Base-by-base conservation (phyloP, 2,888 invertebrate genomes). In the Eupithecia pulchellata region DNA sequence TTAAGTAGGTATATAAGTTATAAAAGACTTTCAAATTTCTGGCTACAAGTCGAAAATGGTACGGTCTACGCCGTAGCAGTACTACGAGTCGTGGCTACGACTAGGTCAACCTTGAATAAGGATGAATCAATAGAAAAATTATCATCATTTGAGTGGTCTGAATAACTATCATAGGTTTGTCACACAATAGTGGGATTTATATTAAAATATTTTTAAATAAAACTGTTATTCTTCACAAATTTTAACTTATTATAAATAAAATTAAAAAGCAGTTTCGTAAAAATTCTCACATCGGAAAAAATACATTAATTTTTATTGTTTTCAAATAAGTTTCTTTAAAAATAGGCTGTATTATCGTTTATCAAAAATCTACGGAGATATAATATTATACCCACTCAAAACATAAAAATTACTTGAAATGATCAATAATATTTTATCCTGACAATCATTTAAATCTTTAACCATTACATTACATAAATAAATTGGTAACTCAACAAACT, bases 1-100 rank as follows among this genome's bases (percentile, higher is more conserved):
- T 70, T 73, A 69, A 61, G n/a, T 32, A 34, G 5, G 20, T 20
- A 47, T 25, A 25, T 11, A 25, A 52, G 47, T 52, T 52, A 25
- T 52, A 25, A 52, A 20, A 20, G 9, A 52, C 13, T 25, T 52
- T 13, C 0, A 25, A 52, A 52, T 25, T 0, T 25, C 25, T 20
- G 9, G 20, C 20, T 47, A 47, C 42, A 20, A n/a, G 8, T 47
- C 9, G 42, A 9, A 25, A 8, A 11, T 6, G 2, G 4, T 3
- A 11, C 20, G 52, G 20, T 47, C 47, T 20, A 47, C 47, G 47
- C n/a, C 8, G n/a, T n/a, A 42, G 20, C n/a, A 47, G n/a, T 20
- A 47, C n/a, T 20, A 42, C n/a, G n/a, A n/a, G n/a, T n/a, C n/a
- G n/a, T n/a, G n/a, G n/a, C n/a, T n/a, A n/a, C n/a, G n/a, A 42